Conservation (phyloP, 2,888 invertebrate genomes). For the Rhamnusium bicolor region DNA sequence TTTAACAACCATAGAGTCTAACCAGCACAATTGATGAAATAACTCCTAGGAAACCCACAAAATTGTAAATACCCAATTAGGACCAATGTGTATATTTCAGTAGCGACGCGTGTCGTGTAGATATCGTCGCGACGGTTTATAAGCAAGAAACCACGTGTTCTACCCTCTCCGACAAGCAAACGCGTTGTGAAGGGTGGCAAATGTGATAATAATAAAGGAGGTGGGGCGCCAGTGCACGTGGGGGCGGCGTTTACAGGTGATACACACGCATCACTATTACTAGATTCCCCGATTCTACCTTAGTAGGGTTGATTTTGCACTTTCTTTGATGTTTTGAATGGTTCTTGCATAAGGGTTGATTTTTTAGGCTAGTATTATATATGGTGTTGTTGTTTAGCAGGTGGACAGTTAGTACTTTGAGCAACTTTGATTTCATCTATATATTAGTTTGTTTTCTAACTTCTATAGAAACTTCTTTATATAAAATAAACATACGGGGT, state of each 20-base stretch:
- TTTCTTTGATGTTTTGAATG: conserved; percentile 12
- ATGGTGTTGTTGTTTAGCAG: not conserved
- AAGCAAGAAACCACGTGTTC: conserved; percentile 64
- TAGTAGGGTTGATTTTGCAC: conserved; percentile 6
- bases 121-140: conserved; percentile 53
- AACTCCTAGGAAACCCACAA: not conserved
- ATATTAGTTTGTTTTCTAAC: not conserved
- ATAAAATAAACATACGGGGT: too few species aligned
- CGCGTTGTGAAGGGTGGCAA: conserved; percentile 67
- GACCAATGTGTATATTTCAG: conserved; percentile 5
- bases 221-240: conserved; percentile 61
- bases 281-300: conserved; percentile 29
- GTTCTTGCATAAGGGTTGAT: not conserved
- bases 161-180: conserved; percentile 64
- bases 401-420: not conserved
- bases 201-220: conserved; percentile 69
- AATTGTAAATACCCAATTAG: conserved; percentile 25
- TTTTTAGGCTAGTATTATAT: not conserved
- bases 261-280: conserved; percentile 49
- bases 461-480: too few species aligned
- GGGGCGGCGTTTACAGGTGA: conserved; percentile 67
- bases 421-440: not conserved
- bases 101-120: conserved; percentile 44
- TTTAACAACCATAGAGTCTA: not conserved
- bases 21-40: not conserved